Percentiles rank a stretch among this genome's conserved stretches.
phyloP scores from a whole-genome alignment of 2,888 invertebrate species.

The Drosophila crucigera region DNA sequence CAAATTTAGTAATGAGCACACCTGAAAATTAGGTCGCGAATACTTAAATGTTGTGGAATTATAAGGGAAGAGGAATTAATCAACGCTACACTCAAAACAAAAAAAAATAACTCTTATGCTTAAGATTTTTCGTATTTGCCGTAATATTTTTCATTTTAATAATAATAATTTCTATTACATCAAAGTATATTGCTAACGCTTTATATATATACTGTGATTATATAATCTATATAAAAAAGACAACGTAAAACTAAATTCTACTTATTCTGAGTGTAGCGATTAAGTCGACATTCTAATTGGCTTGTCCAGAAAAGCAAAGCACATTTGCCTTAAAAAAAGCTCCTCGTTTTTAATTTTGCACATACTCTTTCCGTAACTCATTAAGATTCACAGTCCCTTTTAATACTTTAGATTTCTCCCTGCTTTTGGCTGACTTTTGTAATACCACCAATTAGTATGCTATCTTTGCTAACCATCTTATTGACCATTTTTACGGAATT shows the following conservation, averaged over 20 bases:
- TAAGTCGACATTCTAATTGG: background rate
- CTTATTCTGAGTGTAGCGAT: background rate
- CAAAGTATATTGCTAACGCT: background rate
- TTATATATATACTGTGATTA: background rate
- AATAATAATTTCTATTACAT: background rate
- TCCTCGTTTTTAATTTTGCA: background rate
- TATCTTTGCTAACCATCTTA: conserved; percentile 44
- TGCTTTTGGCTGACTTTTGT: background rate
- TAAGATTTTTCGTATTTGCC: background rate
- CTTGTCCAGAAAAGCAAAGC: background rate
- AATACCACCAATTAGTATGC: conserved; percentile 18
- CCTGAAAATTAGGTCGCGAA: conserved; percentile 27
- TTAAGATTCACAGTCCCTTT: background rate
- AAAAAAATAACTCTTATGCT: background rate
- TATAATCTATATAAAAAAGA: too few species aligned
- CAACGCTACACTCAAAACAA: background rate
- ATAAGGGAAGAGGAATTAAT: background rate
- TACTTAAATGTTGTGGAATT: background rate
- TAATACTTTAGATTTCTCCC: background rate
- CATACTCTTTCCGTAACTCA: background rate
- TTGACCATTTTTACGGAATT: conserved; percentile 40
- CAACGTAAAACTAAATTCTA: too few species aligned
- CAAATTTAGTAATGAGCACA: conserved; percentile 12
- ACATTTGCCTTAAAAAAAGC: background rate
- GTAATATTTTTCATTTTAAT: background rate